phyloP scores from a whole-genome alignment of 2,797 vertebrate species.

The Miichthys miiuy region DNA sequence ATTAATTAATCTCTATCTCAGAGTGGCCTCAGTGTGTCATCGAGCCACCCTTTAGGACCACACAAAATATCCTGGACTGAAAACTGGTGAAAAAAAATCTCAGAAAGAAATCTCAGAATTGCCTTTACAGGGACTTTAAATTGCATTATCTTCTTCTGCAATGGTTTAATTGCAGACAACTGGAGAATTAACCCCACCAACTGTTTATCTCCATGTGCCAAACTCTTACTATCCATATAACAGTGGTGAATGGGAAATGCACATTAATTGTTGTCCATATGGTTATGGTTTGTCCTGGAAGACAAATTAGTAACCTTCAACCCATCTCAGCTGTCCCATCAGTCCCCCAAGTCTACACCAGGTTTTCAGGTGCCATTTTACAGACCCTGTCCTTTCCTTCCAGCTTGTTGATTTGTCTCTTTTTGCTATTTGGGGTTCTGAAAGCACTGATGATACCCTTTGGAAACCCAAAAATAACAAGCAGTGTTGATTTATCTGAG shows the following conservation, averaged over 20 bases:
- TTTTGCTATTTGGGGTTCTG: not conserved
- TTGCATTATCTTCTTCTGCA: not conserved
- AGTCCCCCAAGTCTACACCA: conserved; percentile 1
- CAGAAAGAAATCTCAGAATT: no score
- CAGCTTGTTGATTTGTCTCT: not conserved
- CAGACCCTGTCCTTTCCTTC: not conserved
- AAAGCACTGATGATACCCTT: not conserved
- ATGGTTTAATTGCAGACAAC: not conserved
- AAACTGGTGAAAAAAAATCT: no score
- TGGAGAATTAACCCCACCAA: not conserved
- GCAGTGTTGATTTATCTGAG: not conserved
- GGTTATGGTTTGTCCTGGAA: conserved; percentile 12
- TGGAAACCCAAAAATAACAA: not conserved
- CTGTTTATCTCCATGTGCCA: not conserved
- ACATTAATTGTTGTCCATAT: conserved; percentile 21
- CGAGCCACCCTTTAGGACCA: no score
- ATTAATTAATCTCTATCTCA: no score
- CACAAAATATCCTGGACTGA: no score
- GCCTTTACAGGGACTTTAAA: not conserved
- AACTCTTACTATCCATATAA: not conserved
- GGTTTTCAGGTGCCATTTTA: not conserved
- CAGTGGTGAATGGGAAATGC: not conserved
- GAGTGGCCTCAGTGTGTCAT: no score
- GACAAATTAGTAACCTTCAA: conserved; percentile 20
- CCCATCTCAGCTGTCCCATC: conserved; percentile 1